These are phyloP conservation scores for Neomonachus schauinslandi DNA, from an alignment of 2,113 vertebrate species.

Conservation along the genomic window DNA sequence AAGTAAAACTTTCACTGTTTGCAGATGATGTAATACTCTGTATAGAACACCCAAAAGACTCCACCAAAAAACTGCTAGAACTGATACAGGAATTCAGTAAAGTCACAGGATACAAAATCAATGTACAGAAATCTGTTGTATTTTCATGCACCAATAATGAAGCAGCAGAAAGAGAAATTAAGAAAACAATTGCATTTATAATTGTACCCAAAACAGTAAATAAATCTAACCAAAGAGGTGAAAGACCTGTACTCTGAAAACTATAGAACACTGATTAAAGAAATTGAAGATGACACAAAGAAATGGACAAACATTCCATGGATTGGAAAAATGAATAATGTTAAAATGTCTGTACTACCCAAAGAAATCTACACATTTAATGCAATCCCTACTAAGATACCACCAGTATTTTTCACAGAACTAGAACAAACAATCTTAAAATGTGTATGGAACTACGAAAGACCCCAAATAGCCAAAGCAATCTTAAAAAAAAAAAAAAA, in stretches of 20 bases:
- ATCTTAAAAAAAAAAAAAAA: neutral
- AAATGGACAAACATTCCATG: neutral
- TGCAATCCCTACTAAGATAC: neutral
- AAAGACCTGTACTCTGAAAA: neutral
- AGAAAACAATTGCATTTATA: neutral
- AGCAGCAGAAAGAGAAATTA: neutral
- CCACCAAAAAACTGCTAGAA: neutral
- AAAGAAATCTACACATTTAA: neutral
- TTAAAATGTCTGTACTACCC: neutral
- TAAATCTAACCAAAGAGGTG: neutral
- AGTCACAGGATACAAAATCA: neutral
- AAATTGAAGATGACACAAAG: neutral
- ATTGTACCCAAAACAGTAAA: neutral
- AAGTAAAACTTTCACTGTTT: neutral
- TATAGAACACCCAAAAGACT: neutral
- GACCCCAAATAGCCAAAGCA: neutral
- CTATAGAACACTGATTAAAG: neutral
- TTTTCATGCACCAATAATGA: neutral
- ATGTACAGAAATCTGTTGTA: neutral
- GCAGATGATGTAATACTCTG: neutral
- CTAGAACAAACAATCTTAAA: neutral
- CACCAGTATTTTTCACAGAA: neutral
- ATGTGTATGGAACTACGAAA: neutral
- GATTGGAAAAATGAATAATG: neutral
- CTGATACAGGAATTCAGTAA: neutral